Evolutionary conservation across 2,797 vertebrate genomes (phyloP), one percentile per base, ranked within the genome.

Genomic region (Siniperca undulata): DNA sequence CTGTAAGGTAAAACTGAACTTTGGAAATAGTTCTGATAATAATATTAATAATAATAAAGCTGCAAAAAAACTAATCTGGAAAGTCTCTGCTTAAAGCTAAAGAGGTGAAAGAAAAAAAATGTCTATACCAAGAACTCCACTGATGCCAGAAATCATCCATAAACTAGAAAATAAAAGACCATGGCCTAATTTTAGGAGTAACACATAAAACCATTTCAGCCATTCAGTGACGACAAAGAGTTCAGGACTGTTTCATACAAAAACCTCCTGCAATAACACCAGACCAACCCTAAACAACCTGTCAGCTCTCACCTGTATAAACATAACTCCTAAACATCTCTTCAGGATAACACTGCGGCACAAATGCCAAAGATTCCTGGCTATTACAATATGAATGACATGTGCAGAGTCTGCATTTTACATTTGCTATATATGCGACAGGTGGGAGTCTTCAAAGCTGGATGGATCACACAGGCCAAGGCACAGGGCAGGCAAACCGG

Each of bases 301-400:
- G 72, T 42, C 70, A 55, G 62, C 27, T 71, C 56, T 76, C 79
- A 83, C 82, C 79, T 81, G 74, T 40, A 59, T 64, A 80, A 48
- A 72, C 46, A 36, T 27, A 70, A 55, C 67, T 71, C 80, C 74
- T 64, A 76, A 80, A 81, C 53, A 70, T 75, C 83, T 83, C 74
- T 86, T 82, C 81, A 83, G 81, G 81, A 72, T 30, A 56, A 59
- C 81, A 71, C 72, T 2, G 30, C 50, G 7, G 38, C 75, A 80
- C 77, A 74, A 73, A 87, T 27, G 27, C 17, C 81, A 92, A 86
- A 81, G 70, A 88, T 82, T 80, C 70, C 84, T 74, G 89, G 1
- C 68, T 42, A 84, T 92, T 93, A 83, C 85, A 87, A 89, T 87
- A 91, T 93, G 91, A 94, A 95, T 93, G 84, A 60, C 77, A 88